Evolutionary conservation across 2,113 vertebrate species (phyloP).

Genomic region (Psittacula cyanocephala): DNA sequence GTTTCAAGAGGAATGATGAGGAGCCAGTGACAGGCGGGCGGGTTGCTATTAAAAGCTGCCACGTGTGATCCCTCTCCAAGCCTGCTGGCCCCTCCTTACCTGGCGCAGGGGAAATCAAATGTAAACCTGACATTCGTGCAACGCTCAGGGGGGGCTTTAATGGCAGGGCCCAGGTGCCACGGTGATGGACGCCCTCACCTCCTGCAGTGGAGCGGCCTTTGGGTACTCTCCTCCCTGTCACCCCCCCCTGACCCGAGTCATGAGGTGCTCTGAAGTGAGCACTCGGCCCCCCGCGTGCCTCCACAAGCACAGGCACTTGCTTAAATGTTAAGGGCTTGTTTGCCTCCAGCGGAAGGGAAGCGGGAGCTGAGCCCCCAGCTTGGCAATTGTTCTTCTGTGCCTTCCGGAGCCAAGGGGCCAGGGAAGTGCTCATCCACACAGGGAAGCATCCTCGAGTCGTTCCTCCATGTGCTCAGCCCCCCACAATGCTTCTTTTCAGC

Average conservation of each 20-base stretch:
- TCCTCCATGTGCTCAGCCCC: background rate
- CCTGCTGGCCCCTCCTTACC: slow-evolving; percentile 55
- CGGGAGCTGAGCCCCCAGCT: background rate
- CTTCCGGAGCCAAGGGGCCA: background rate
- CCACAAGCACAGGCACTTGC: background rate
- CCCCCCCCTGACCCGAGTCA: background rate
- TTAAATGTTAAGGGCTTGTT: slow-evolving; percentile 56
- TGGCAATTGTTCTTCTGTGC: background rate
- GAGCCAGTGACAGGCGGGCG: slow-evolving; percentile 52
- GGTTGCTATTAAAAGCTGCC: slow-evolving; percentile 70
- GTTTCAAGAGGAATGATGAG: slow-evolving; percentile 59
- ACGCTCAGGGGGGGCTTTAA: background rate
- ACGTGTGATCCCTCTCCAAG: slow-evolving; percentile 60
- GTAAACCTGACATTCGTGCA: slow-evolving; percentile 42
- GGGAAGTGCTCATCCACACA: background rate
- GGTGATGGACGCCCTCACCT: background rate
- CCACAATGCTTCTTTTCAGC: background rate
- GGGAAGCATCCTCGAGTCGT: background rate
- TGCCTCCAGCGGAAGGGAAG: slow-evolving; percentile 19
- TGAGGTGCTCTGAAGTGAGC: background rate
- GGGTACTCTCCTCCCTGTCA: background rate
- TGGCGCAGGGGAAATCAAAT: slow-evolving; percentile 24
- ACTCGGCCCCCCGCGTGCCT: background rate
- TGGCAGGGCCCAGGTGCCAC: background rate
- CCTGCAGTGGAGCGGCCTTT: accelerated